Percentiles rank a stretch among this genome's conserved stretches.
phyloP scores from a whole-genome alignment of 1,140 invertebrate genomes.

The Argopecten irradians region DNA sequence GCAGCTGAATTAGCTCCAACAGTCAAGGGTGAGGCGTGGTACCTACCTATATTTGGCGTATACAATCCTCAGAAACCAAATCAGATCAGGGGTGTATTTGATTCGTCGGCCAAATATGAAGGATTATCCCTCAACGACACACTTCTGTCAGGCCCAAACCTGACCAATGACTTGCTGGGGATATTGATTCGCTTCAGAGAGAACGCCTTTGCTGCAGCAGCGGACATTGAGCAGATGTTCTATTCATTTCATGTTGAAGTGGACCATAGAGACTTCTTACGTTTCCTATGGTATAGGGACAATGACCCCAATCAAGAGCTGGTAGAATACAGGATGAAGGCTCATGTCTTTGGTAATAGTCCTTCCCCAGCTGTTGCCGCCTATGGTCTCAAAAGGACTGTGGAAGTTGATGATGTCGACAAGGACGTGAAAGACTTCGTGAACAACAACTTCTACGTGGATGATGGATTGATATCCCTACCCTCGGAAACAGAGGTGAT shows the following conservation, averaged over 20 bases:
- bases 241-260: neutral
- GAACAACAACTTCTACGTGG: slow-evolving; percentile 47
- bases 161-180: slow-evolving; percentile 21
- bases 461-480: slow-evolving; percentile 42
- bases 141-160: slow-evolving; percentile 27
- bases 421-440: slow-evolving; percentile 32
- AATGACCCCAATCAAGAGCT: neutral
- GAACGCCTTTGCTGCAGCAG: neutral
- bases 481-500: slow-evolving; percentile 11
- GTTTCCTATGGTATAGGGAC: slow-evolving; percentile 30
- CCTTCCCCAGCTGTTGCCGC: neutral
- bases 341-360: slow-evolving; percentile 36
- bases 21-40: neutral
- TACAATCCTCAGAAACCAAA: slow-evolving; percentile 41
- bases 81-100: slow-evolving; percentile 44
- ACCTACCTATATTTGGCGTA: slow-evolving; percentile 40
- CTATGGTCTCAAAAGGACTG: slow-evolving; percentile 40
- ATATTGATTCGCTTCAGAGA: neutral
- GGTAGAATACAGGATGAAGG: slow-evolving; percentile 27
- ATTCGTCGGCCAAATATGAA: slow-evolving; percentile 32
- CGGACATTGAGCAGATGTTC: slow-evolving; percentile 18
- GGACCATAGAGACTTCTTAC: neutral
- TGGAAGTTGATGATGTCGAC: neutral
- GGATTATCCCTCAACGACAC: slow-evolving; percentile 37
- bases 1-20: slow-evolving; percentile 22